These are phyloP conservation scores for Marmota monax DNA, from an alignment of 2,113 vertebrate species.

Conservation along the genomic window DNA sequence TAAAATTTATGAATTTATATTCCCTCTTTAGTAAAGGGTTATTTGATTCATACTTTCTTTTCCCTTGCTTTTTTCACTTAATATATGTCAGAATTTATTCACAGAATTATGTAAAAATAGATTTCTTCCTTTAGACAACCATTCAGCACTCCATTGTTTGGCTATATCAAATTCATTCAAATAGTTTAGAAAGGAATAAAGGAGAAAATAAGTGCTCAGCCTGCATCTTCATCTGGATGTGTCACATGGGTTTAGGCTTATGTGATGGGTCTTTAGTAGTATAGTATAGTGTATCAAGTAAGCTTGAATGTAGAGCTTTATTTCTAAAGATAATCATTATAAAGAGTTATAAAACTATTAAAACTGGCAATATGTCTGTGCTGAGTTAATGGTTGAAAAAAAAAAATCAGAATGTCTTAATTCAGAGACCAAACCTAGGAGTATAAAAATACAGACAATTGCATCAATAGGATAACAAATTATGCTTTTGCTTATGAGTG, in stretches of 20 bases:
- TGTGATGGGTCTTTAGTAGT: not conserved
- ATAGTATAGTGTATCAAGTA: not conserved
- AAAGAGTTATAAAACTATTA: not conserved
- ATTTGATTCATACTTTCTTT: not conserved
- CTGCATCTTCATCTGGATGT: not conserved
- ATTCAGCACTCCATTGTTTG: not conserved
- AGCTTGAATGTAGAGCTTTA: not conserved
- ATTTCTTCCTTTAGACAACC: not conserved
- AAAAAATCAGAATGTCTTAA: not conserved
- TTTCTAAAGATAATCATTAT: not conserved
- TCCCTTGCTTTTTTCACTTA: not conserved
- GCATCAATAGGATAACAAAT: not conserved
- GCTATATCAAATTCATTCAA: not conserved
- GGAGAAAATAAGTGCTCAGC: not conserved
- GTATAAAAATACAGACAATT: not conserved
- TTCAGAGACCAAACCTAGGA: not conserved
- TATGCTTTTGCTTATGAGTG: not conserved
- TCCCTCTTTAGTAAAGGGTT: not conserved
- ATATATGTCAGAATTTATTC: not conserved
- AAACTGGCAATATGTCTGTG: not conserved
- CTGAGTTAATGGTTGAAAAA: not conserved
- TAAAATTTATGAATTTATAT: not conserved
- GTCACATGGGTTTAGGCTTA: not conserved
- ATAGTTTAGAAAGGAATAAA: not conserved
- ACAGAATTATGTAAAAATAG: not conserved